Evolutionary conservation across 2,888 invertebrate species (phyloP), one percentile per base, ranked within the genome.

Genomic region (Drosophila vallismaia): DNA sequence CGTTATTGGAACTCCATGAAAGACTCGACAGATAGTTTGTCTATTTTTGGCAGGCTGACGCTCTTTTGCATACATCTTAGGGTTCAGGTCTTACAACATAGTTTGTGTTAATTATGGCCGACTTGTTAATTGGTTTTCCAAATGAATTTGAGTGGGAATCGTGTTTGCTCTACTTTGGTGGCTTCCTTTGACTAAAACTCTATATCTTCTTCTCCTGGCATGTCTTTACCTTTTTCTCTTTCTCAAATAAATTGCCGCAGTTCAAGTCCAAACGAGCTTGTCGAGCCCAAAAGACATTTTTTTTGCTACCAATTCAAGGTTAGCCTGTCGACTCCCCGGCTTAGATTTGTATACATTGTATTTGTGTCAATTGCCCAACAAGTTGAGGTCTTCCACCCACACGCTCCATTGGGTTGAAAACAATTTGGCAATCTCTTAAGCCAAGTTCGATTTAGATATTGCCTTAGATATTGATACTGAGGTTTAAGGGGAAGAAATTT

Each of bases 341-440:
- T 62, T 62, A 60, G 74, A 58, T 74, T 49, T 82, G 49, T 78
- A 82, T 81, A 82, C 78, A 79, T 74, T 76, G 79, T 44, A 44
- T 44, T 19, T 82, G 51, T 81, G 79, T 56, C 69, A 81, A 79
- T 74, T 76, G 79, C 79, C 55, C 52, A 78, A 76, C 74, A 70
- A 57, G 36, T 71, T 49, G 40, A 38, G 50, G 49, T 45, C 58
- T 53, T 75, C 75, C 68, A 83, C 80, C 50, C 67, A 62, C 28
- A 42, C 33, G 36, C 60, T n/a, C 46, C 29, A 40, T 66, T 64
- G 49, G 64, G 42, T 49, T 24, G 40, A 46, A 48, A 42, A 42
- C 53, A 28, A 51, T 54, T 60, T 59, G 54, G 40, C 71, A 70
- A 68, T 44, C 68, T 51, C 26, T 46, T 48, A 45, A 31, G 54